Conservation (phyloP, 2,113 vertebrate genomes). For the human (Homo sapiens) region GRCh38 chr7:91875501-91876000, state of each 20-base stretch:
- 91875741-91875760: slow-evolving; percentile 15
- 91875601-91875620: not conserved
- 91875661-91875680: slow-evolving; percentile 34
- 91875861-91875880: not conserved
- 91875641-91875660: slow-evolving; percentile 12
- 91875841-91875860: not conserved
- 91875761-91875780: not conserved
- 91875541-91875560: not conserved
- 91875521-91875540: too few relatives aligned
- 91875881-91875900: slow-evolving; percentile 34
- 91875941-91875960: not conserved
- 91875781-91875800: not conserved
- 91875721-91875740: slow-evolving; percentile 14
- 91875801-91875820: not conserved
- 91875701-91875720: not conserved
- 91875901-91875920: not conserved
- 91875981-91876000: not conserved
- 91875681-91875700: slow-evolving; percentile 20
- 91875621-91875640: not conserved
- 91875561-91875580: not conserved
- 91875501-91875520: too few relatives aligned
- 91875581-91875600: not conserved
- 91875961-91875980: not conserved
- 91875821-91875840: slow-evolving; percentile 1
- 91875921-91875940: not conserved